Evolutionary conservation across 2,797 vertebrate species (phyloP).

Genomic region (Emys orbicularis): DNA sequence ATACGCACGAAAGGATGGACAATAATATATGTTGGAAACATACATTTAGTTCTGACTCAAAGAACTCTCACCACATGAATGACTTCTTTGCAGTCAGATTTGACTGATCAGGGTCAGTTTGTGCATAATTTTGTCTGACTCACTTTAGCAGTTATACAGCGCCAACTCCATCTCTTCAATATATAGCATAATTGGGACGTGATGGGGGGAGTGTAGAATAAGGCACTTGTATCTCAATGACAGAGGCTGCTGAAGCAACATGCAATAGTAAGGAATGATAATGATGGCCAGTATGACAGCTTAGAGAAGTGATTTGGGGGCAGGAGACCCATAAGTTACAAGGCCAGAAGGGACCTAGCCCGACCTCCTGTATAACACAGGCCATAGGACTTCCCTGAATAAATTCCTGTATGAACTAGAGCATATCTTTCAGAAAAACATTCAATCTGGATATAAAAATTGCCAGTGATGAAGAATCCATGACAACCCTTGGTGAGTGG

Average conservation of each 20-base stretch:
- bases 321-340: not conserved
- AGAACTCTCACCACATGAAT: constrained; percentile 45
- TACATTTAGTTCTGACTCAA: constrained; percentile 42
- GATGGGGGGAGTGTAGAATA: not conserved
- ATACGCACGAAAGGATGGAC: constrained; percentile 61
- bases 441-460: not conserved
- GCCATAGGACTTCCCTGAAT: not conserved
- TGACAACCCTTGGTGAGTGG: not conserved
- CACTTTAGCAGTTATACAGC: constrained; percentile 29
- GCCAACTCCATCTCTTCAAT: constrained; percentile 3
- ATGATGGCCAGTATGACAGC: not conserved
- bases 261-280: not conserved
- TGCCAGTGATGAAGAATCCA: not conserved
- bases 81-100: constrained; percentile 55
- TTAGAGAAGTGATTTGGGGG: not conserved
- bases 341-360: not conserved
- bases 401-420: not conserved
- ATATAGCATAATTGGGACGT: not conserved
- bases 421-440: not conserved
- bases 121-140: constrained; percentile 60
- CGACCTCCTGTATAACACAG: not conserved
- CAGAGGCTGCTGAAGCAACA: not conserved
- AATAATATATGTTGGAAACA: not conserved
- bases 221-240: not conserved
- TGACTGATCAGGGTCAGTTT: constrained; percentile 38